Conservation (phyloP, 2,888 invertebrate species). For the Cremastinae sp. region DNA sequence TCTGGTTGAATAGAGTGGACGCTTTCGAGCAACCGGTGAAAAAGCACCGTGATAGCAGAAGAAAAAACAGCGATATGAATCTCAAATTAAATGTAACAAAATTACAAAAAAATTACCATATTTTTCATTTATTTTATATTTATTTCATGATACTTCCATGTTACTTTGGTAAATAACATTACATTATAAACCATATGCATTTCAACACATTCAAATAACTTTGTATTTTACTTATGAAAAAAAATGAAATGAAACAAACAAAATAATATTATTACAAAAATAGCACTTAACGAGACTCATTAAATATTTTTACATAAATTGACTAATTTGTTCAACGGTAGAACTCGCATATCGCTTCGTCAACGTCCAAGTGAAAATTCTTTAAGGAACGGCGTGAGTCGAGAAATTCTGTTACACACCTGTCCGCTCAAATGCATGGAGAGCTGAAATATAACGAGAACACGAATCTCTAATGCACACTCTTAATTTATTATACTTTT, state of each 20-base stretch:
- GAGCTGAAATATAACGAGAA: constrained; percentile 38
- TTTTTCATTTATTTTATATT: no score
- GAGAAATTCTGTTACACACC: constrained; percentile 41
- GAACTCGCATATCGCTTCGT: constrained; percentile 27
- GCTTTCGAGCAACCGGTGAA: constrained; percentile 2
- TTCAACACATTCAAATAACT: no score
- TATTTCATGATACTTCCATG: no score
- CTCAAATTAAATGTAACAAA: neutral
- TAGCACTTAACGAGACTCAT: constrained; percentile 64
- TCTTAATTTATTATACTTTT: no score
- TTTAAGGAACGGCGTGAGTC: constrained; percentile 8
- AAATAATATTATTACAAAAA: constrained; percentile 19
- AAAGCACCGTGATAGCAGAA: constrained; percentile 1
- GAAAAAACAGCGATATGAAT: neutral
- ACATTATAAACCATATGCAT: no score
- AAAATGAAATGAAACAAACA: neutral
- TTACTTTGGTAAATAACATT: no score
- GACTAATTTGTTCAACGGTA: constrained; percentile 52
- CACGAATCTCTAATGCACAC: no score
- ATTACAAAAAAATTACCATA: no score
- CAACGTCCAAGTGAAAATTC: constrained; percentile 33
- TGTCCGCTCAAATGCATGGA: constrained; percentile 22
- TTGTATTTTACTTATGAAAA: no score
- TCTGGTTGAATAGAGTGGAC: constrained; percentile 63
- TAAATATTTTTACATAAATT: constrained; percentile 36